Evolutionary conservation across 2,888 invertebrate species (phyloP).

Genomic region (Punctoribates punctum): DNA sequence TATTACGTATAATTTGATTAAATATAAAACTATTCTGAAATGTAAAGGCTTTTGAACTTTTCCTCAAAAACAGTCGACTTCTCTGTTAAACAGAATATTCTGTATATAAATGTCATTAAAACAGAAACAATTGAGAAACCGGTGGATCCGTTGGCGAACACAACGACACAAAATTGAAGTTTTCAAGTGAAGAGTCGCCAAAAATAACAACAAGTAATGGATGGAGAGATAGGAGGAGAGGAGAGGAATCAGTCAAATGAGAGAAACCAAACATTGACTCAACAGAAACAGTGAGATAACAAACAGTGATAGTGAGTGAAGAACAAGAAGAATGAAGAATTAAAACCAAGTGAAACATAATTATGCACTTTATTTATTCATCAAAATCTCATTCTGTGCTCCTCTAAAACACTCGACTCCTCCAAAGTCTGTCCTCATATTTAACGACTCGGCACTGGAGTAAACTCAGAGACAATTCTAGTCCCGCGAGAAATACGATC

Average conservation of each 20-base stretch:
- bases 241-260: background rate
- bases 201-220: conserved; percentile 25
- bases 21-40: no score
- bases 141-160: no score
- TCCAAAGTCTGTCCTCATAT: no score
- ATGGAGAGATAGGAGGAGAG: no score
- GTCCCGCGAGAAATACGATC: conserved; percentile 15
- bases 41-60: no score
- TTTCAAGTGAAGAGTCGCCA: background rate
- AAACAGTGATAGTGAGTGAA: background rate
- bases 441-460: no score
- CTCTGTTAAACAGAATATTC: no score
- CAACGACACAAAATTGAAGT: no score
- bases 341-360: conserved; percentile 17
- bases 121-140: no score
- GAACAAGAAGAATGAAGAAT: background rate
- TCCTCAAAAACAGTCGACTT: no score
- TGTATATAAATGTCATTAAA: no score
- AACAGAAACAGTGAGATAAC: background rate
- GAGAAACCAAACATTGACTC: conserved; percentile 3
- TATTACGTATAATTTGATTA: no score
- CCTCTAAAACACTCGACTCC: background rate
- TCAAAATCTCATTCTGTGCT: conserved; percentile 27
- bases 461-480: background rate
- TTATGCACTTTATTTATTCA: conserved; percentile 37